Percentiles rank a stretch among this genome's conserved stretches.
Evolutionary conservation across 2,888 invertebrate genomes (phyloP).

Genomic region (Hirtodrosophila histrioides): DNA sequence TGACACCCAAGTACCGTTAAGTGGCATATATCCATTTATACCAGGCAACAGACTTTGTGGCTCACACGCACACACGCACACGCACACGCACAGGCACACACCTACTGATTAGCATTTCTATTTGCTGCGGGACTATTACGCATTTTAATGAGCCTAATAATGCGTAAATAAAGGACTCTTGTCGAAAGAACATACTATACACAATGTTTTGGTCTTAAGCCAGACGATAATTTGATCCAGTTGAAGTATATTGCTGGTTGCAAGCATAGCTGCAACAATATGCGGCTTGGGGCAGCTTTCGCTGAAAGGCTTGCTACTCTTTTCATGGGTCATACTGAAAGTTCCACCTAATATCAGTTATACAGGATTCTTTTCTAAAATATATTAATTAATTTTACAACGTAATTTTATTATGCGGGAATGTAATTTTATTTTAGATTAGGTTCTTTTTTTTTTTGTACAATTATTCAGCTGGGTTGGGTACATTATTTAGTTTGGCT

Average conservation of each 20-base stretch:
- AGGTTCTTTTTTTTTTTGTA: neutral
- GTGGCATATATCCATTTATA: conserved; percentile 33
- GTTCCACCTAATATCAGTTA: too few species aligned
- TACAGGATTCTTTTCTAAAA: too few species aligned
- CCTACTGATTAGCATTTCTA: conserved; percentile 22
- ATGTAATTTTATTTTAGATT: too few species aligned
- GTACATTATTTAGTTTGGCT: conserved; percentile 35
- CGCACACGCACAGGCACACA: conserved; percentile 3
- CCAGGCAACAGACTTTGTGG: conserved; percentile 36
- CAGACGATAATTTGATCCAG: too few species aligned
- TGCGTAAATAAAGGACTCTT: conserved; percentile 55
- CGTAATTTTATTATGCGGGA: too few species aligned
- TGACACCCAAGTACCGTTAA: conserved; percentile 63
- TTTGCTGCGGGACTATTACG: conserved; percentile 58
- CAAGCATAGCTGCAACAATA: too few species aligned
- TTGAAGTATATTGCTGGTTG: too few species aligned
- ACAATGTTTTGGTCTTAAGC: neutral
- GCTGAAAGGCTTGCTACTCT: too few species aligned
- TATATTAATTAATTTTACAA: too few species aligned
- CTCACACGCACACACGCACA: conserved; percentile 16
- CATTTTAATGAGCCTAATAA: conserved; percentile 79
- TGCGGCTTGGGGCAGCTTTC: too few species aligned
- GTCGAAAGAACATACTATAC: neutral
- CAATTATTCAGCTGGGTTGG: conserved; percentile 8
- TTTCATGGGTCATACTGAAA: too few species aligned